Percentiles rank a stretch among this genome's conserved stretches.
phyloP scores from a whole-genome alignment of 2,888 invertebrate species.

The Agrypnus murinus region DNA sequence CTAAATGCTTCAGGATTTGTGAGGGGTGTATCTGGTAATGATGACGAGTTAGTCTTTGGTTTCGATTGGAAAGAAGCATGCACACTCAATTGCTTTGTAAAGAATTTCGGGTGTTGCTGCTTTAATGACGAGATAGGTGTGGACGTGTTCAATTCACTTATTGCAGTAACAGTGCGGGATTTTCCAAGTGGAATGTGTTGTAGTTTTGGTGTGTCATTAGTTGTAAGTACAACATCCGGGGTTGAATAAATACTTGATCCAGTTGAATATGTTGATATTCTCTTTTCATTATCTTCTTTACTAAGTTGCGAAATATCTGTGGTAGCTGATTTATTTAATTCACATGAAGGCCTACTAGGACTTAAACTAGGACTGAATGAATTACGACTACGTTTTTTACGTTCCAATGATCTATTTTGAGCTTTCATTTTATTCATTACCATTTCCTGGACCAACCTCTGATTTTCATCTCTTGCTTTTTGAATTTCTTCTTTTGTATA shows the following conservation, averaged over 20 bases:
- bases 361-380: slow-evolving; percentile 69
- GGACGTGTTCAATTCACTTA: slow-evolving; percentile 20
- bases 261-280: slow-evolving; percentile 51
- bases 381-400: slow-evolving; percentile 74
- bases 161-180: slow-evolving; percentile 12
- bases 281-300: slow-evolving; percentile 35
- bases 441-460: slow-evolving; percentile 87
- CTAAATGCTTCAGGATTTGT: slow-evolving; percentile 69
- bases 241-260: slow-evolving; percentile 59
- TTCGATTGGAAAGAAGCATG: slow-evolving; percentile 57
- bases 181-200: slow-evolving; percentile 14
- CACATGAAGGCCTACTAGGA: slow-evolving; percentile 61
- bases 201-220: slow-evolving; percentile 3
- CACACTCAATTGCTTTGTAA: slow-evolving; percentile 60
- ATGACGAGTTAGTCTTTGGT: slow-evolving; percentile 36
- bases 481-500: slow-evolving; percentile 80
- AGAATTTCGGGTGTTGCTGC: slow-evolving; percentile 53
- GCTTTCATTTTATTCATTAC: slow-evolving; percentile 86
- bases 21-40: slow-evolving; percentile 56
- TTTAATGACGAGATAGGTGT: slow-evolving; percentile 51
- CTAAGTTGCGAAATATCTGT: slow-evolving; percentile 57
- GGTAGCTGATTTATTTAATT: slow-evolving; percentile 67
- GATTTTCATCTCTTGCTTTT: slow-evolving; percentile 87
- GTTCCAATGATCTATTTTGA: slow-evolving; percentile 78
- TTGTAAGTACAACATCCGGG: slow-evolving; percentile 65